These are phyloP conservation scores for Odontamblyopus rebecca DNA, from an alignment of 2,797 vertebrate genomes.

Conservation along the genomic window DNA sequence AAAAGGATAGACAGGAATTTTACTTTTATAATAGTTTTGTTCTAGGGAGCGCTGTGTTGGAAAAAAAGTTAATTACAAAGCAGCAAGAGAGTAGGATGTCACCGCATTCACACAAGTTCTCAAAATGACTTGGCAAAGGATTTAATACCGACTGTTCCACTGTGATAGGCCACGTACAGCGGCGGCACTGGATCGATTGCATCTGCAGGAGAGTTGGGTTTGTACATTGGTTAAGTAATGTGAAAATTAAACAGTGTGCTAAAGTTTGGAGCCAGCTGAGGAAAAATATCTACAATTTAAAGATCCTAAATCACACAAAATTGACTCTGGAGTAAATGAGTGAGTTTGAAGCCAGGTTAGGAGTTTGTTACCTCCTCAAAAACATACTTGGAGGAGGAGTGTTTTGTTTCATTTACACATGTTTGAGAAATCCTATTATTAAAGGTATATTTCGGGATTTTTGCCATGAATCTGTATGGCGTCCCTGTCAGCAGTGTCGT, in stretches of 20 bases:
- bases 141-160: constrained; percentile 59
- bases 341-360: too few species aligned
- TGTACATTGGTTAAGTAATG: neutral
- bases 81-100: constrained; percentile 43
- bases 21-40: constrained; percentile 56
- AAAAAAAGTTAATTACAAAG: constrained; percentile 67
- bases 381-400: too few species aligned
- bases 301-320: too few species aligned
- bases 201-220: constrained; percentile 40
- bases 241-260: neutral
- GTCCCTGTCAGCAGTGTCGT: too few species aligned
- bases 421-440: too few species aligned
- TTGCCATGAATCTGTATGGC: too few species aligned
- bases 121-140: constrained; percentile 52
- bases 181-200: constrained; percentile 46
- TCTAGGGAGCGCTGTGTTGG: constrained; percentile 54
- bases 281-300: neutral
- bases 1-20: constrained; percentile 35
- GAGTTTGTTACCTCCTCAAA: too few species aligned
- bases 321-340: too few species aligned
- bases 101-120: constrained; percentile 38
- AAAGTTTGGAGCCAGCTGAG: neutral
- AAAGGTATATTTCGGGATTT: too few species aligned
- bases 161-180: constrained; percentile 54
- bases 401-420: too few species aligned